A percentile compares a stretch with the other conserved stretches of the same genome.
phyloP scores from a whole-genome alignment of 2,113 vertebrate species.

The Lagenorhynchus albirostris region DNA sequence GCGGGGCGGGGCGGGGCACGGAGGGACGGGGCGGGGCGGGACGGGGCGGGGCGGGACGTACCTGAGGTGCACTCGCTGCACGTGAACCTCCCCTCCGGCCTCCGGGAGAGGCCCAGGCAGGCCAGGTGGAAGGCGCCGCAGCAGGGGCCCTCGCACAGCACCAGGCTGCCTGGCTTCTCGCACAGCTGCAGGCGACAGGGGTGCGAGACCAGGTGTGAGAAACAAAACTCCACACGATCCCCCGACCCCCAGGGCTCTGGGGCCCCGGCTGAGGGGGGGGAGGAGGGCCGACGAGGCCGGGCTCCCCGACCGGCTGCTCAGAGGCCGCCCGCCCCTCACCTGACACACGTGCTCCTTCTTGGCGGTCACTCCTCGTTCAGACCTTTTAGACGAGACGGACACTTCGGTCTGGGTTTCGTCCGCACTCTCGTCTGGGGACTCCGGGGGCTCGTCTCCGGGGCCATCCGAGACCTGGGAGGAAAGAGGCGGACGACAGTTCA shows the following conservation, averaged over 20 bases:
- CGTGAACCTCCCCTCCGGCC: conserved; percentile 88
- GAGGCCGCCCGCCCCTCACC: neutral
- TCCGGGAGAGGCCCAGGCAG: conserved; percentile 88
- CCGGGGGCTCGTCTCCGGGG: conserved; percentile 89
- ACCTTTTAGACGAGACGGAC: conserved; percentile 88
- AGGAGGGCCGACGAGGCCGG: no score
- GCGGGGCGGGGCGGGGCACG: rapidly evolving
- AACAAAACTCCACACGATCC: no score
- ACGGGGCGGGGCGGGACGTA: rapidly evolving
- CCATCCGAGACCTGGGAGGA: conserved; percentile 86
- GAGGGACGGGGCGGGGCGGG: rapidly evolving
- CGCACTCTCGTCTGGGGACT: conserved; percentile 93
- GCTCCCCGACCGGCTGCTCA: no score
- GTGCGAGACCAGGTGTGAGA: no score
- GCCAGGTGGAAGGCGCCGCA: conserved; percentile 92
- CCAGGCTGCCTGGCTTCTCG: conserved; percentile 91
- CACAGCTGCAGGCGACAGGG: conserved; percentile 85
- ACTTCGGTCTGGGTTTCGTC: conserved; percentile 88
- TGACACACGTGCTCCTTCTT: conserved; percentile 93
- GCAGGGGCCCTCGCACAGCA: conserved; percentile 94
- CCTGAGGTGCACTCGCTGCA: conserved; percentile 90
- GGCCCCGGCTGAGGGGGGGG: no score
- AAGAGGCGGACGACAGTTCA: conserved; percentile 74
- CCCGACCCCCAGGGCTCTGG: no score
- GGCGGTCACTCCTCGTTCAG: conserved; percentile 83